Evolutionary conservation across 2,113 vertebrate genomes (phyloP), one percentile per base, ranked within the genome.

Genomic region (Bubo scandiacus): DNA sequence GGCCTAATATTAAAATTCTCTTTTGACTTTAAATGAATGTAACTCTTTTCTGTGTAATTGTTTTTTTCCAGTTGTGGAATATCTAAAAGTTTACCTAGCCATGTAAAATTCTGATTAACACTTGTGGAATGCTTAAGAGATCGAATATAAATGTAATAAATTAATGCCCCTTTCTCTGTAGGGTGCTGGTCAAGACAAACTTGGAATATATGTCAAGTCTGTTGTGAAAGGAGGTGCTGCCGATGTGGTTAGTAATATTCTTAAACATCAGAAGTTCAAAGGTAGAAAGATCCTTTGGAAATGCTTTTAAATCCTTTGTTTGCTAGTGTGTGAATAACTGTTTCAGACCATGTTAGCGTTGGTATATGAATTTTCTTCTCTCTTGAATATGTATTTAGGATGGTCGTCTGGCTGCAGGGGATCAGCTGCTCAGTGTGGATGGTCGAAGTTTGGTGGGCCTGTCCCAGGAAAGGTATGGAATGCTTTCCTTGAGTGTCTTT

Each of bases 141-240:
- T 61, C 8, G 66, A 78, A 72, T 94, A 85, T 9, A 66, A 81
- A 75, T 68, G n/a, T 85, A 84, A 65, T 92, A 25, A 88, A 75
- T 75, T 47, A 84, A 81, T 47, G 1, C 54, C 72, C 91, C 81
- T 97, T 88, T 97, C 74, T 95, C 19, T 73, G 4, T 77, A 99
- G 99, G 99, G 99, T 86, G 99, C 99, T 36, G 99, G 99, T 81
- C 99, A 99, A 97, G 99, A 99, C 91, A 99, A 99, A 93, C 98
- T 99, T 75, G 99, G 99, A 57, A 99, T 99, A 98, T 99, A 99
- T 51, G 98, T 99, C 95, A 99, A 99, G 97, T 99, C 99, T 40
- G 99, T 99, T 18, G 99, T 99, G 74, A 99, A 99, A 97, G 99
- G 99, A 91, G 99, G 99, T 42, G 99, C 99, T 36, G 99, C 99